Evolutionary conservation across 2,113 vertebrate species (phyloP), one percentile per base, ranked within the genome.

Genomic region (Cairina moschata): DNA sequence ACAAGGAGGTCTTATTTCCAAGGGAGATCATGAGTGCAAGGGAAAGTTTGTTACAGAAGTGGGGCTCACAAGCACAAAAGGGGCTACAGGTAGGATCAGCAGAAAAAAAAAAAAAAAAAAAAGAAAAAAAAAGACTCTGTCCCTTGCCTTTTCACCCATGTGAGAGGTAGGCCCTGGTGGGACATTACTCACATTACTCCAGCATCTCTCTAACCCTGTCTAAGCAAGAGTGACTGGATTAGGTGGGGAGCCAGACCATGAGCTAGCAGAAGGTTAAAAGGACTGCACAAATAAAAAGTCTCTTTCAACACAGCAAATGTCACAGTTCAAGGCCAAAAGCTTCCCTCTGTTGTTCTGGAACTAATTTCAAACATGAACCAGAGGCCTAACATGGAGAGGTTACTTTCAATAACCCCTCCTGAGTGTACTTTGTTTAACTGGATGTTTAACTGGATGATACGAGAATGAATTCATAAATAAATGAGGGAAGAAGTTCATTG

Each of bases 341-440:
- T 72, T 95, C 88, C 34, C 60, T 95, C 60, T 88, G 56, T 74
- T 94, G 55, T 83, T 96, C 91, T 93, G 79, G 76, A 94, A 88
- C 90, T 90, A 88, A 95, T 95, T 95, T 95, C 75, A 81, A 91
- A 88, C 66, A 69, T 10, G 23, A 93, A 90, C 60, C 52, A 46
- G 59, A 93, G 42, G 67, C 40, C 38, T 90, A 90, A 90, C 69
- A 73, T 90, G 83, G 48, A 88, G 79, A 96, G 55, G 60, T 83
- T 93, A 86, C 72, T 90, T 54, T 69, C 88, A 95, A 42, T 94
- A 94, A 78, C 56, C 42, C 21, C 18, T 86, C 34, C 34, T 75
- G 72, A 91, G 60, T 72, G 10, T 72, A 59, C 6, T 40, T 73
- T 90, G 29, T 90, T 97, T 91, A 95, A 90, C 63, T 26, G 79